Percentiles rank a stretch among this genome's conserved stretches.
phyloP scores from a whole-genome alignment of 2,797 vertebrate species.

The Sciaenops ocellatus region DNA sequence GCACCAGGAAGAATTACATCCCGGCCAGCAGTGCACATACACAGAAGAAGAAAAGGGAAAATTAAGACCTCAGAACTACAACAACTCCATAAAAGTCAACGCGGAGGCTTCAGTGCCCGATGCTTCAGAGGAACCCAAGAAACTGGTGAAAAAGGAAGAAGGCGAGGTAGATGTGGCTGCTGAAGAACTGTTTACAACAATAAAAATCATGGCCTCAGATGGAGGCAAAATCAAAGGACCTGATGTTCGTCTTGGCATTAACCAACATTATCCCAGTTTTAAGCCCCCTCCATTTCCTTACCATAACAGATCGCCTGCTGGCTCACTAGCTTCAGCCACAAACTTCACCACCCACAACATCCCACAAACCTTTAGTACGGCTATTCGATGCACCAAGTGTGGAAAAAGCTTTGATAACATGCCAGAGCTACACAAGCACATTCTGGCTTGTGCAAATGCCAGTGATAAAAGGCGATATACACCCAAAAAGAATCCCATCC shows the following conservation, averaged over 20 bases:
- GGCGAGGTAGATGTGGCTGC: conserved; percentile 84
- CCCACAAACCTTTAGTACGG: conserved; percentile 97
- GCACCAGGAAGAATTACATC: conserved; percentile 96
- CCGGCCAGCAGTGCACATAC: conserved; percentile 91
- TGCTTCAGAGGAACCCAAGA: conserved; percentile 52
- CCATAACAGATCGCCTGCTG: conserved; percentile 94
- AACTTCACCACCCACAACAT: conserved; percentile 99
- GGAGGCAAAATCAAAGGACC: conserved; percentile 91
- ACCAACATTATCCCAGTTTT: conserved; percentile 98
- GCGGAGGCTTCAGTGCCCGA: conserved; percentile 23
- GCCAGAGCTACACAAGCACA: conserved; percentile 97
- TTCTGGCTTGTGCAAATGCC: conserved; percentile 95
- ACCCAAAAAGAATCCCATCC: conserved; percentile 96
- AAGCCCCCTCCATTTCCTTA: conserved; percentile 99
- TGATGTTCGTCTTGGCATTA: conserved; percentile 96
- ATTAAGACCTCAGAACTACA: conserved; percentile 96
- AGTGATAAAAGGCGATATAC: conserved; percentile 98
- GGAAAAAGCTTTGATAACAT: conserved; percentile 99
- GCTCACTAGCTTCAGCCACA: conserved; percentile 91
- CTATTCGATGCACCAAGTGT: conserved; percentile 98
- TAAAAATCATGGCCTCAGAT: conserved; percentile 95
- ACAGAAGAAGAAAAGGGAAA: conserved; percentile 95
- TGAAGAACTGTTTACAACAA: conserved; percentile 94
- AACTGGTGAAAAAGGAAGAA: conserved; percentile 76
- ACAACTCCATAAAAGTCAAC: conserved; percentile 85